Evolutionary conservation across 1,140 invertebrate genomes (phyloP).

Genomic region (Sogatella furcifera): DNA sequence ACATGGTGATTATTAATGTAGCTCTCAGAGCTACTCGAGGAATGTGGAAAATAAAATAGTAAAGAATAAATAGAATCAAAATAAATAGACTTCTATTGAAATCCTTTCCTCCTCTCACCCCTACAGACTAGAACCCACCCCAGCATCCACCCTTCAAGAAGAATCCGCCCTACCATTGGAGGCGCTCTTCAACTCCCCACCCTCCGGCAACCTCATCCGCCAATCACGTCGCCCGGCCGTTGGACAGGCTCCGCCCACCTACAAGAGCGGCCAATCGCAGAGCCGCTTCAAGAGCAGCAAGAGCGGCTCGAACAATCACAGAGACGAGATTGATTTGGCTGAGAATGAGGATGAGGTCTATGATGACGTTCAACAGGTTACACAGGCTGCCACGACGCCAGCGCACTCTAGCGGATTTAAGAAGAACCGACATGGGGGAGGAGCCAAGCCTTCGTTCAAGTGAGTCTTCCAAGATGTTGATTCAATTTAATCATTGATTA

Average conservation of each 20-base stretch:
- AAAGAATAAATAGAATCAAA: too few species aligned
- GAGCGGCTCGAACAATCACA: background rate
- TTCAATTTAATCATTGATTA: too few species aligned
- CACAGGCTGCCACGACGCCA: too few species aligned
- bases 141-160: conserved; percentile 38
- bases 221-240: conserved; percentile 38
- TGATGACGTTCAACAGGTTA: too few species aligned
- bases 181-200: conserved; percentile 34
- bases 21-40: too few species aligned
- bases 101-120: conserved; percentile 31
- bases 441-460: too few species aligned
- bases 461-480: too few species aligned
- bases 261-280: background rate
- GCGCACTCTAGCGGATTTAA: too few species aligned
- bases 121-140: conserved; percentile 47
- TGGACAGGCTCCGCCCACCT: conserved; percentile 13
- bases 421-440: too few species aligned
- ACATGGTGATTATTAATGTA: too few species aligned
- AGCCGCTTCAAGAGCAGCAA: conserved; percentile 18
- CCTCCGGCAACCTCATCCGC: conserved; percentile 33
- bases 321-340: background rate
- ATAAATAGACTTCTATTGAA: too few species aligned
- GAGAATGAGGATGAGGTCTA: conserved; percentile 3
- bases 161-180: conserved; percentile 39
- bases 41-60: too few species aligned